A percentile compares a stretch with the other conserved stretches of the same genome.
Conservation (phyloP, 2,113 vertebrate genomes). For the Scytalopus superciliaris region DNA sequence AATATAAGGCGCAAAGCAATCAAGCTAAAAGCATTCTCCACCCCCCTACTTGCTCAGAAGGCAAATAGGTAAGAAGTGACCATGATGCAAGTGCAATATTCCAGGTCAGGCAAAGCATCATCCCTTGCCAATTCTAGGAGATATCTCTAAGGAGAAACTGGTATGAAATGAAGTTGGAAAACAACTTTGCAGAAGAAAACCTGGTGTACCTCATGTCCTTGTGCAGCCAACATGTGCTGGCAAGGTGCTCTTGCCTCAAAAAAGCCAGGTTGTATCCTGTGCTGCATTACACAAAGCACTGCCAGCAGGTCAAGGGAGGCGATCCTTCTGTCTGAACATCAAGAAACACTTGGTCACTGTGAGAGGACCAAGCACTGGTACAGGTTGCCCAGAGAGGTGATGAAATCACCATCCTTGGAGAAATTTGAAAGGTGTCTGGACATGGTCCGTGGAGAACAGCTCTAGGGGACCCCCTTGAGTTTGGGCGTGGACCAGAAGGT, state of each 20-base stretch:
- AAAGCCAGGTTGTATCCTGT: rapidly evolving
- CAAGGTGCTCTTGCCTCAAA: neutral
- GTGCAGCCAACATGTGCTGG: neutral
- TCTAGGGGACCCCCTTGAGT: rapidly evolving
- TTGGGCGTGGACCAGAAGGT: neutral
- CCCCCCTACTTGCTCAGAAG: neutral
- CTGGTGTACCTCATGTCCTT: neutral
- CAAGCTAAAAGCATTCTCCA: neutral
- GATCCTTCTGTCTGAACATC: neutral
- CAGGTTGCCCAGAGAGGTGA: neutral
- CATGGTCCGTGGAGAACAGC: neutral
- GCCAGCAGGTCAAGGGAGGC: neutral
- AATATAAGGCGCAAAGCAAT: neutral
- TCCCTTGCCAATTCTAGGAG: neutral
- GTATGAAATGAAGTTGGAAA: neutral
- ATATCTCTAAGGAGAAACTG: neutral
- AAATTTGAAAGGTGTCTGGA: neutral
- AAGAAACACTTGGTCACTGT: neutral
- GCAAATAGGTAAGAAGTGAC: neutral
- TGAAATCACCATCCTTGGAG: neutral
- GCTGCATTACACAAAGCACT: neutral
- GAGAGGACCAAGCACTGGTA: neutral
- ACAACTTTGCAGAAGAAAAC: neutral
- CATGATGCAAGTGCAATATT: neutral
- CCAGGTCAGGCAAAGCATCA: neutral